These are phyloP conservation scores for Nipponia nippon DNA, from an alignment of 2,113 vertebrate species.

Conservation along the genomic window DNA sequence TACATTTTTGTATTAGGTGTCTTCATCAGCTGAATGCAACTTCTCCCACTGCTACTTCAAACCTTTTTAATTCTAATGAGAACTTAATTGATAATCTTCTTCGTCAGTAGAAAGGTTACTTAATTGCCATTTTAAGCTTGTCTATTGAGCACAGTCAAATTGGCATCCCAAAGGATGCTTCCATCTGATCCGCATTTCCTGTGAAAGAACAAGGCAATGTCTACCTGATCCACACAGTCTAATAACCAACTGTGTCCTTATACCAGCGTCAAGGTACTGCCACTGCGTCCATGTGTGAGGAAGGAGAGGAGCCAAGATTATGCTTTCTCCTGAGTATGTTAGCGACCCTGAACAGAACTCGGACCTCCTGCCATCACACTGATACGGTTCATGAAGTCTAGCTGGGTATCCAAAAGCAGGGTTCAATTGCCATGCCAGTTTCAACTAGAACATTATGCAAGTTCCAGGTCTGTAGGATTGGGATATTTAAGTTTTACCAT, in stretches of 20 bases:
- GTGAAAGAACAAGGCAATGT: neutral
- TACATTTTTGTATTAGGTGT: neutral
- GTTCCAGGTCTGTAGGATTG: neutral
- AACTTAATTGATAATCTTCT: neutral
- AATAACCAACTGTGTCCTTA: neutral
- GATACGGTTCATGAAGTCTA: neutral
- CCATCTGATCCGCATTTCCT: neutral
- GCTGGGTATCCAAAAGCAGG: neutral
- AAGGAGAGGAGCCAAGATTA: neutral
- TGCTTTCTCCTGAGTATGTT: neutral
- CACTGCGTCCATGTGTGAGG: rapidly evolving
- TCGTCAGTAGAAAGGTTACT: neutral
- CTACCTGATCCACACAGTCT: neutral
- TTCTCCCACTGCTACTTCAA: neutral
- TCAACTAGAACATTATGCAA: neutral
- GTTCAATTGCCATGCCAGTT: neutral
- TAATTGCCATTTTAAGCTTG: neutral
- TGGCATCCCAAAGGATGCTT: neutral
- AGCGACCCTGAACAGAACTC: neutral
- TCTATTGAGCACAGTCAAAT: neutral
- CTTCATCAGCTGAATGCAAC: neutral
- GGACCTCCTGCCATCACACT: neutral
- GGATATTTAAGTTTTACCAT: neutral
- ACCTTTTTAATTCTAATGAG: neutral
- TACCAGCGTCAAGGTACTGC: neutral